These are phyloP conservation scores for Notolabrus celidotus DNA, from an alignment of 2,797 vertebrate species.

Conservation along the genomic window DNA sequence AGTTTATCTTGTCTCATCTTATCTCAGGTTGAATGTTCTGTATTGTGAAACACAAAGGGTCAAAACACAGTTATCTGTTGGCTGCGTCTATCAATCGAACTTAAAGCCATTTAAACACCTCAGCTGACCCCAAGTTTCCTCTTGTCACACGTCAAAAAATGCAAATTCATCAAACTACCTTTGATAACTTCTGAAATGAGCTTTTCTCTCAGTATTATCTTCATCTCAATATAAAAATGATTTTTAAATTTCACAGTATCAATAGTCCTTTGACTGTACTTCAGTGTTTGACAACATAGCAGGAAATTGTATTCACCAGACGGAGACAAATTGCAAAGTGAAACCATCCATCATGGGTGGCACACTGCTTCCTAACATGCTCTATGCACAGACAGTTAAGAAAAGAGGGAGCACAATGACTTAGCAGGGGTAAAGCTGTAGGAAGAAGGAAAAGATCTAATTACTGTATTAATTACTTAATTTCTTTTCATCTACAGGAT, in stretches of 20 bases:
- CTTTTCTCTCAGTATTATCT: neutral
- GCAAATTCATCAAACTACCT: slow-evolving; percentile 2
- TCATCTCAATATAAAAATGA: neutral
- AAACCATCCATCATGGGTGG: slow-evolving; percentile 33
- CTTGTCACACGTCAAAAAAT: neutral
- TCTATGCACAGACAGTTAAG: slow-evolving; percentile 25
- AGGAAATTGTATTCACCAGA: slow-evolving; percentile 13
- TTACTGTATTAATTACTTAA: slow-evolving; percentile 84
- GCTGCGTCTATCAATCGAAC: no score
- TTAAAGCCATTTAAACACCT: no score
- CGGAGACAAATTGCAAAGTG: slow-evolving; percentile 32
- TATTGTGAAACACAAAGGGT: no score
- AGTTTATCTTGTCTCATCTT: no score
- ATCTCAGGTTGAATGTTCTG: no score
- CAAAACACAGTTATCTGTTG: no score
- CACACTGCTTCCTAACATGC: slow-evolving; percentile 35
- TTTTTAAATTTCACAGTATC: neutral
- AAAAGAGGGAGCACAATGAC: slow-evolving; percentile 61
- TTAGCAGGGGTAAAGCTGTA: slow-evolving; percentile 63
- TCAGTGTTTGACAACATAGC: slow-evolving; percentile 41
- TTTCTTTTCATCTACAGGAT: slow-evolving; percentile 83
- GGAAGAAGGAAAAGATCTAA: slow-evolving; percentile 73
- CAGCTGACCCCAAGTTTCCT: neutral
- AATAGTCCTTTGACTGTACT: neutral
- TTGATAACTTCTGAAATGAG: no score